These are phyloP conservation scores for Lontra canadensis DNA, from an alignment of 2,113 vertebrate species.

Conservation along the genomic window DNA sequence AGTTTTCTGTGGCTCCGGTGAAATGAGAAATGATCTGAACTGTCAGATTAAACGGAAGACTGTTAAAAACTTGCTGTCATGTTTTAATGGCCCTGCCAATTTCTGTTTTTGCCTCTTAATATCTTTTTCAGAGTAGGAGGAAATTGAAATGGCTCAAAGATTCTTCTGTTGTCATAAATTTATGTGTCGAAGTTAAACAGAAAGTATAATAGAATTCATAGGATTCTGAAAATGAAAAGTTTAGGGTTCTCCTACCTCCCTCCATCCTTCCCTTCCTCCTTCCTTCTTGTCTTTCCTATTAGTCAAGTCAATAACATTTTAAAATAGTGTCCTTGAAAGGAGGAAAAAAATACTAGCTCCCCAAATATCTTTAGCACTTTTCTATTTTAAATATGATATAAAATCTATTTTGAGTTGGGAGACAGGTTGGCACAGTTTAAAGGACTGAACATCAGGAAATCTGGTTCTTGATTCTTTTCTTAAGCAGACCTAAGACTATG, in stretches of 20 bases:
- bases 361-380: background rate
- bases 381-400: background rate
- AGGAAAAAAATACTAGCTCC: background rate
- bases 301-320: background rate
- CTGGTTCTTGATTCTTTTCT: background rate
- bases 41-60: conserved; percentile 76
- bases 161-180: conserved; percentile 77
- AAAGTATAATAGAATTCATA: conserved; percentile 54
- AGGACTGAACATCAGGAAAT: background rate
- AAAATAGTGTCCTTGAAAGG: background rate
- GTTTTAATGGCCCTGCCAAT: conserved; percentile 77
- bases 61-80: conserved; percentile 75
- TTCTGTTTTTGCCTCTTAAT: conserved; percentile 77
- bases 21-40: conserved; percentile 77
- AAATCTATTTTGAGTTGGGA: conserved; percentile 3
- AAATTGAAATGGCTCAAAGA: conserved; percentile 71
- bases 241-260: background rate
- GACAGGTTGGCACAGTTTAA: background rate
- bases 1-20: conserved; percentile 72
- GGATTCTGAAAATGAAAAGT: conserved; percentile 2
- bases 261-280: background rate
- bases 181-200: conserved; percentile 72
- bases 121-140: conserved; percentile 75
- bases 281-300: background rate
- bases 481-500: background rate